Base-by-base conservation (phyloP, 2,797 vertebrate genomes). In the Sciurus carolinensis region DNA sequence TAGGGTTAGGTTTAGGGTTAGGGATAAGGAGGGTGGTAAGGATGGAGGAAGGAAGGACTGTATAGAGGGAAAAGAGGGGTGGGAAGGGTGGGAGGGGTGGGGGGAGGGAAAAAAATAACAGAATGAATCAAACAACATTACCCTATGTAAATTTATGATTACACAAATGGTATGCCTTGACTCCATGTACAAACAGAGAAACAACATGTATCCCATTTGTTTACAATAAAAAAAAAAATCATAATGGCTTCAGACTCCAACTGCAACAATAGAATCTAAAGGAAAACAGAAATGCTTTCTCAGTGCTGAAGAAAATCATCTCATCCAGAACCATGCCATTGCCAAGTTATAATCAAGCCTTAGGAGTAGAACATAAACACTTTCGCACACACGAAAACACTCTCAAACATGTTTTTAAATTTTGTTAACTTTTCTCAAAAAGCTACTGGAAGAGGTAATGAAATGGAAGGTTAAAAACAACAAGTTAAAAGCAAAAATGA, bases 391-490 rank as follows among this genome's bases (percentile, higher is more conserved):
- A 54, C 15, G 18, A 54, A 54, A 54, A 54, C 47, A 59, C 39
- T 62, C 86, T 57, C 39, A 77, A 95, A 83, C 22, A 67, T 47
- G 52, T 67, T 89, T 57, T 50, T 54, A 83, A 26, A 90, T 57
- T 10, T 33, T 36, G 18, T 5, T 5, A 39, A 7, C 1, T 47
- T 87, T 83, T 90, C 54, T 87, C 54, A 90, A 91, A 39, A 77
- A 90, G 30, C 33, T 90, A 81, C 64, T 87, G 1, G 59, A 83
- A 90, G 33, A 72, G 24, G 76, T 30, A 72, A 64, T 76, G 72
- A 90, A 95, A 71, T 47, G n/a, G 12, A 36, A 95, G 44, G 66
- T 14, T 71, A 83, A 95, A 95, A 80, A 26, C 20, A 95, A 66
- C 5, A 73, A 62, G 50, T 50, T 80, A 67, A 57, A 88, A 42